Evolutionary conservation across 1,140 invertebrate genomes (phyloP).

Genomic region (Drosophila kohkoa): DNA sequence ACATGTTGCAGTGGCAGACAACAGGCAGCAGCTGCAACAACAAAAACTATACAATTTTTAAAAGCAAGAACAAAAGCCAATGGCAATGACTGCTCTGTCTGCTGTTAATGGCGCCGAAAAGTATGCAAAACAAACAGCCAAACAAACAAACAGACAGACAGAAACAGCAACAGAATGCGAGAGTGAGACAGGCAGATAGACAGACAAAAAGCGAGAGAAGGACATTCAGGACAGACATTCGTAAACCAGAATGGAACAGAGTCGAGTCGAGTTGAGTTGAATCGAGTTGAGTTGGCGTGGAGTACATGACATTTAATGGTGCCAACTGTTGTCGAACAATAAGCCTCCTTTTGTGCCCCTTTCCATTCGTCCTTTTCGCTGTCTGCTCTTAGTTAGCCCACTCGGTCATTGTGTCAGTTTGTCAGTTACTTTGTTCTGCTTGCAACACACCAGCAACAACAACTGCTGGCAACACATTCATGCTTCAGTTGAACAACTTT

Average conservation of each 20-base stretch:
- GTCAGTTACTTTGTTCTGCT: constrained; percentile 35
- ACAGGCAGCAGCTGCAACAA: constrained; percentile 30
- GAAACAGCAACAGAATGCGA: background rate
- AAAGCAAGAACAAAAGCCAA: constrained; percentile 33
- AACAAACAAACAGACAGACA: constrained; percentile 27
- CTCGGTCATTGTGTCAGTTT: constrained; percentile 64
- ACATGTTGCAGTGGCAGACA: constrained; percentile 57
- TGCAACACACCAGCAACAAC: background rate
- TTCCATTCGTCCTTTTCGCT: background rate
- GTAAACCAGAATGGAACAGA: constrained; percentile 21
- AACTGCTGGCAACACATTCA: constrained; percentile 15
- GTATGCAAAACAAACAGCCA: constrained; percentile 54
- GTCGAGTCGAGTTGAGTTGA: constrained; percentile 18
- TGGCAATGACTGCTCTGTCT: constrained; percentile 42
- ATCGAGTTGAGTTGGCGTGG: constrained; percentile 38
- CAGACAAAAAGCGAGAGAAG: background rate
- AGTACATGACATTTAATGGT: constrained; percentile 66
- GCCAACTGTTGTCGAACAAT: constrained; percentile 61
- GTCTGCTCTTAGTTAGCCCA: constrained; percentile 27
- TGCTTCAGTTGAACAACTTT: constrained; percentile 5
- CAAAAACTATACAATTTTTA: constrained; percentile 55
- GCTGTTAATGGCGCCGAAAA: constrained; percentile 60
- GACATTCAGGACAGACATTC: constrained; percentile 19
- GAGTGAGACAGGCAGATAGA: constrained; percentile 14
- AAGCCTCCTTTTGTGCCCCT: constrained; percentile 18